Evolutionary conservation across 2,113 vertebrate genomes (phyloP).

Genomic region (Tylochromis polylepis): DNA sequence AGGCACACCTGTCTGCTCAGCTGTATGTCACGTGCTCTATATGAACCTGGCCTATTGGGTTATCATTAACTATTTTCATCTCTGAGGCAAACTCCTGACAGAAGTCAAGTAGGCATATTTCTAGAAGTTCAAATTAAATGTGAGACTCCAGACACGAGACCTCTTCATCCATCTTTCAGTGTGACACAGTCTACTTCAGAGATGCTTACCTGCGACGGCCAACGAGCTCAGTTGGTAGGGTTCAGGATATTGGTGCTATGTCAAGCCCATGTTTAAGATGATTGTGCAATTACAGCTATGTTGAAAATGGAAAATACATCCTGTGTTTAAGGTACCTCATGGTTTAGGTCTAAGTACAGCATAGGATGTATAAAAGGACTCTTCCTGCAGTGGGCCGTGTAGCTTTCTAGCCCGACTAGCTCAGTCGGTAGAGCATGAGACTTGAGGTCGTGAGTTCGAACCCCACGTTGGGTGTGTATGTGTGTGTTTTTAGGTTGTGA

Average conservation of each 20-base stretch:
- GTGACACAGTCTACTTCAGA: neutral
- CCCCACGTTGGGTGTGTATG: neutral
- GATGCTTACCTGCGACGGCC: rapidly evolving
- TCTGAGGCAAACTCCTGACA: neutral
- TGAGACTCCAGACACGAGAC: neutral
- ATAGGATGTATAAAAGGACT: neutral
- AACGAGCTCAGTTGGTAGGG: neutral
- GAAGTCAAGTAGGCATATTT: neutral
- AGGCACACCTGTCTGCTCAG: neutral
- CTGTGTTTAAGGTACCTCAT: neutral
- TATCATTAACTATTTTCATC: neutral
- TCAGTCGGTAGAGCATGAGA: constrained; percentile 8
- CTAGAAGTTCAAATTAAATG: neutral
- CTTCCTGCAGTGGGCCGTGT: neutral
- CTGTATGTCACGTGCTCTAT: neutral
- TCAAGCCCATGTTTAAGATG: neutral
- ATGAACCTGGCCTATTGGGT: neutral
- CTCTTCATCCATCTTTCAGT: neutral
- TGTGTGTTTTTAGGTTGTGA: neutral
- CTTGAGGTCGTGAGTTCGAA: neutral
- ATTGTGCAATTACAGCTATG: neutral
- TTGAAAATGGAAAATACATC: neutral
- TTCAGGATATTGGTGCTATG: neutral
- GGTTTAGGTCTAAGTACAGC: neutral
- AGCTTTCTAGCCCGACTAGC: neutral